phyloP scores from a whole-genome alignment of 2,888 invertebrate genomes.

The Willowsia nigromaculata region DNA sequence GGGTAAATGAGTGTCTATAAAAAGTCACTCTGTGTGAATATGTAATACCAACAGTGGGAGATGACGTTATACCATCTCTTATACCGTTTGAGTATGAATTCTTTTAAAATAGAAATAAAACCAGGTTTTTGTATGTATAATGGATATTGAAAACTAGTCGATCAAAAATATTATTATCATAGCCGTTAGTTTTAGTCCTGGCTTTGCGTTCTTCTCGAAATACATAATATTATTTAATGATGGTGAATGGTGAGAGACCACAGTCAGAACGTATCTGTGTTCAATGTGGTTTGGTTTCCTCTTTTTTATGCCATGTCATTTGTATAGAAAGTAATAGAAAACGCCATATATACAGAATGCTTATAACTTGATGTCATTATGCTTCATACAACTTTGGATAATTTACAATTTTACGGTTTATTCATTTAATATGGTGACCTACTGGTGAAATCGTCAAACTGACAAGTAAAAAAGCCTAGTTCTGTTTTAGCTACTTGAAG shows the following conservation, averaged over 20 bases:
- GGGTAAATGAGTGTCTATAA: slow-evolving; percentile 13
- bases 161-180: slow-evolving; percentile 12
- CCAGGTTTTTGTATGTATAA: background rate
- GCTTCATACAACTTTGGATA: background rate
- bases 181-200: background rate
- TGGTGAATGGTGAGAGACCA: background rate
- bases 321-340: background rate
- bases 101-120: background rate
- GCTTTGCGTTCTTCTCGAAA: background rate
- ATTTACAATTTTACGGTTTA: slow-evolving; percentile 3
- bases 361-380: background rate
- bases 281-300: slow-evolving; percentile 1
- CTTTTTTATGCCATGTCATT: background rate
- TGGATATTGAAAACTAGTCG: slow-evolving; percentile 33
- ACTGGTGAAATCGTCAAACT: slow-evolving; percentile 21
- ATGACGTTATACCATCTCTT: background rate
- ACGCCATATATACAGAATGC: background rate
- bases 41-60: background rate
- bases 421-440: slow-evolving; percentile 1
- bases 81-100: background rate
- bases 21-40: background rate
- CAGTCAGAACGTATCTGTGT: background rate
- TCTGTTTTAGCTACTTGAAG: background rate
- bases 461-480: slow-evolving; percentile 16
- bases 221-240: no score